These are phyloP conservation scores for Calliphora vomitoria DNA, from an alignment of 2,888 invertebrate species.

Conservation along the genomic window DNA sequence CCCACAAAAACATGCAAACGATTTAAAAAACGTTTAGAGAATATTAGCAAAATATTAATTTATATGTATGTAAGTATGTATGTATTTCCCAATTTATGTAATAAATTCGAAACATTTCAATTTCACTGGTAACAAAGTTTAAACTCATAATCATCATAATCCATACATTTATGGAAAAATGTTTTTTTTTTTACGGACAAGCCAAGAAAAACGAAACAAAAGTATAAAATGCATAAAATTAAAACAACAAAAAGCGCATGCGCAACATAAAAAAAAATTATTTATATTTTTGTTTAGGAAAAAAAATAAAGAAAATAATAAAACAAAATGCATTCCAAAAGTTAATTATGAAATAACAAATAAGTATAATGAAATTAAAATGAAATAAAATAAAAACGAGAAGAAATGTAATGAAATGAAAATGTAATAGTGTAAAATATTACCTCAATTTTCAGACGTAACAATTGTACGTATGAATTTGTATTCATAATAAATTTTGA, in stretches of 20 bases:
- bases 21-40: not conserved
- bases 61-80: not conserved
- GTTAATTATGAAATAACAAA: conserved; percentile 56
- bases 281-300: conserved; percentile 9
- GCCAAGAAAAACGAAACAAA: conserved; percentile 26
- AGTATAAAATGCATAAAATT: conserved; percentile 48
- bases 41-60: not conserved
- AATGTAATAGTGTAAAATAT: conserved; percentile 43
- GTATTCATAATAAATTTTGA: conserved; percentile 13
- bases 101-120: conserved; percentile 41
- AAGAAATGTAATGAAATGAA: conserved; percentile 25
- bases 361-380: conserved; percentile 33
- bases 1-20: conserved; percentile 14
- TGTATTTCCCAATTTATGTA: conserved; percentile 58
- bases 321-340: conserved; percentile 63
- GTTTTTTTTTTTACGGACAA: conserved; percentile 13
- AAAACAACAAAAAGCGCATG: conserved; percentile 68
- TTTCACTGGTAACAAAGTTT: conserved; percentile 17
- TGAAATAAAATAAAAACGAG: conserved; percentile 24
- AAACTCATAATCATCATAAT: conserved; percentile 35
- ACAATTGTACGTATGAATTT: not conserved
- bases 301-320: conserved; percentile 18
- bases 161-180: conserved; percentile 49
- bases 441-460: conserved; percentile 56
- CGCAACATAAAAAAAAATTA: conserved; percentile 68